Evolutionary conservation across 1,140 invertebrate species (phyloP), one percentile per base, ranked within the genome.

Genomic region (Drosophila persimilis): DNA sequence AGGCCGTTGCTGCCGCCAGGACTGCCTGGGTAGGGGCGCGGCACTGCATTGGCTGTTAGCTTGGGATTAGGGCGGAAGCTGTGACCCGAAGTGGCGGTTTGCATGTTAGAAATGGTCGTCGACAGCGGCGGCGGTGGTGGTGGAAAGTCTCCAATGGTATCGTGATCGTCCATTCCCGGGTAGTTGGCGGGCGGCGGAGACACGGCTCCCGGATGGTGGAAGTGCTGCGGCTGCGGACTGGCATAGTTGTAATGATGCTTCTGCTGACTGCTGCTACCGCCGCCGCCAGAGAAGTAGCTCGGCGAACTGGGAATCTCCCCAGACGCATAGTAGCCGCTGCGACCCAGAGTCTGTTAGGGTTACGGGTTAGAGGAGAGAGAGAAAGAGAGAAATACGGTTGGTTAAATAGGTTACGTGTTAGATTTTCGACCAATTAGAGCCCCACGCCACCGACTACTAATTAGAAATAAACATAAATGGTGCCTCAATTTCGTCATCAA

Each of bases 31-130:
- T 91, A 91, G 31, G 91, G 91, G 5, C 90, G 84, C 66, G 91
- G 91, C 63, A 91, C 80, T 29, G 91, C 89, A 72, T 91, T 91
- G 61, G 90, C 90, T 73, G 91, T 91, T 88, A 91, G 70, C 84
- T 91, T 91, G 43, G 90, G 89, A 77, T 91, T 91, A 86, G 90
- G 67, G 69, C 90, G 80, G 71, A 90, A 91, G 69, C 71, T 74
- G 77, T 91, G 70, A 58, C 67, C 64, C 31, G 75, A 70, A 6
- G 89, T 90, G 31, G 89, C 78, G 6, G 83, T 83, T 65, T 91
- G 90, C 84, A 91, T 90, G 64, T 90, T 90, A 78, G 90, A 91
- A 60, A 91, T 90, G 29, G 89, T 90, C 31, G 85, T 85, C 9
- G 89, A 90, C 43, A 91, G 51, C 17, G 88, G 90, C 58, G 90